Conservation (phyloP, 2,113 vertebrate species). For the Eidolon helvum region DNA sequence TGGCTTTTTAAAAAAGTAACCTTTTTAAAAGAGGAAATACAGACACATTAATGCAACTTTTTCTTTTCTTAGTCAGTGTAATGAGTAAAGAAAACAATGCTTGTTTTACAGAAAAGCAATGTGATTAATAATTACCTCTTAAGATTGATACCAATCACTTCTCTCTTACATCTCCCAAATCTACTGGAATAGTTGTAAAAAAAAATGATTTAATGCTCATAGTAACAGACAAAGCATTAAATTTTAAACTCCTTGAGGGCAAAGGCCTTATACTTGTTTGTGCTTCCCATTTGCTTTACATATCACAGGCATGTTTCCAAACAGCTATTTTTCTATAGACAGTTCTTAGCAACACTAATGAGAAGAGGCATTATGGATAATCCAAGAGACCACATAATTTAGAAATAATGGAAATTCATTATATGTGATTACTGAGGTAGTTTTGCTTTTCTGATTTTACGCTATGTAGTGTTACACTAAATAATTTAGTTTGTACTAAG, state of each 20-base stretch:
- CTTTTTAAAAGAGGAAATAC: background rate
- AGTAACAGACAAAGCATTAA: background rate
- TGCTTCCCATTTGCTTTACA: background rate
- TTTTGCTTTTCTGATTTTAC: background rate
- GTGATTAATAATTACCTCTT: background rate
- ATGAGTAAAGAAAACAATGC: background rate
- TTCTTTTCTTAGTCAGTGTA: background rate
- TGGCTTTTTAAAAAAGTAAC: slow-evolving; percentile 11
- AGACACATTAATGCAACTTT: background rate
- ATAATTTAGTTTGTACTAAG: background rate
- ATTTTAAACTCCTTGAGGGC: background rate
- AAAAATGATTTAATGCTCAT: background rate
- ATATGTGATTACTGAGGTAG: background rate
- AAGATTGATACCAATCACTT: background rate
- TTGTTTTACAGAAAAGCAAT: slow-evolving; percentile 24
- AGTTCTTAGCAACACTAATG: background rate
- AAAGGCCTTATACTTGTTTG: background rate
- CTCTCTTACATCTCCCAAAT: background rate
- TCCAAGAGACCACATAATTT: background rate
- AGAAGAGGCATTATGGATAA: background rate
- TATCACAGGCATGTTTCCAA: background rate
- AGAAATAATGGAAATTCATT: background rate
- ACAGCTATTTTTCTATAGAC: background rate
- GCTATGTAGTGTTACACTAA: background rate
- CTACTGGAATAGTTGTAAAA: background rate